phyloP scores from a whole-genome alignment of 2,888 invertebrate genomes.

The Venustoraphidia nigricollis region DNA sequence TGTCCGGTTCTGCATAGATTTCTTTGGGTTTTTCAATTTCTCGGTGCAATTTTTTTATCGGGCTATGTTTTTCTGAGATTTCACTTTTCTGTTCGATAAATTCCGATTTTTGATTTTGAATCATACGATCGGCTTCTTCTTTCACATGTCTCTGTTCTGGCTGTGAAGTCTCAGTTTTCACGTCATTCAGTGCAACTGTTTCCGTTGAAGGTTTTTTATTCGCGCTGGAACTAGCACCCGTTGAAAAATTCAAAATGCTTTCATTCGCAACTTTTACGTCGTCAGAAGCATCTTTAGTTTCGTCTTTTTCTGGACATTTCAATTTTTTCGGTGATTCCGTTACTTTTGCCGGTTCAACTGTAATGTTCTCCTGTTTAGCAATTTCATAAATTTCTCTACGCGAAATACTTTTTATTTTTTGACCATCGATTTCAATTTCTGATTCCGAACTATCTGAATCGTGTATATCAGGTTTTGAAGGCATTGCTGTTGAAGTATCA shows the following conservation, averaged over 20 bases:
- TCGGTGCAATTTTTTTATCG: slow-evolving; percentile 1
- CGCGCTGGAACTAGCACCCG: not conserved
- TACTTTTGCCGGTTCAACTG: not conserved
- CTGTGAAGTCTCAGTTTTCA: not conserved
- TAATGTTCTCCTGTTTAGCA: slow-evolving; percentile 6
- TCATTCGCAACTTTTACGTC: slow-evolving; percentile 18
- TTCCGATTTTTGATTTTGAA: not conserved
- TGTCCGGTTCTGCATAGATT: not conserved
- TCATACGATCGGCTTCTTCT: too few relatives aligned
- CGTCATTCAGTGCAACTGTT: not conserved
- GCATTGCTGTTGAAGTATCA: slow-evolving; percentile 8
- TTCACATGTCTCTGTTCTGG: not conserved
- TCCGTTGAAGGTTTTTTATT: not conserved
- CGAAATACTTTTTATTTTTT: slow-evolving; percentile 28
- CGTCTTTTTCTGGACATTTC: not conserved
- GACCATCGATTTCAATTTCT: slow-evolving; percentile 29
- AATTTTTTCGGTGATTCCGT: slow-evolving; percentile 8
- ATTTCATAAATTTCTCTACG: slow-evolving; percentile 24
- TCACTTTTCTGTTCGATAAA: too few relatives aligned
- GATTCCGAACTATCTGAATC: slow-evolving; percentile 27
- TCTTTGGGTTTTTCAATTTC: slow-evolving; percentile 1
- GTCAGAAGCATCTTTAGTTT: not conserved
- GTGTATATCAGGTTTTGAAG: not conserved
- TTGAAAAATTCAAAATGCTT: slow-evolving; percentile 4
- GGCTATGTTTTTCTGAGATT: not conserved